A percentile compares a stretch with the other conserved stretches of the same genome.
These are phyloP conservation scores for Emydocephalus ijimae DNA, from an alignment of 2,113 vertebrate species.

Conservation along the genomic window DNA sequence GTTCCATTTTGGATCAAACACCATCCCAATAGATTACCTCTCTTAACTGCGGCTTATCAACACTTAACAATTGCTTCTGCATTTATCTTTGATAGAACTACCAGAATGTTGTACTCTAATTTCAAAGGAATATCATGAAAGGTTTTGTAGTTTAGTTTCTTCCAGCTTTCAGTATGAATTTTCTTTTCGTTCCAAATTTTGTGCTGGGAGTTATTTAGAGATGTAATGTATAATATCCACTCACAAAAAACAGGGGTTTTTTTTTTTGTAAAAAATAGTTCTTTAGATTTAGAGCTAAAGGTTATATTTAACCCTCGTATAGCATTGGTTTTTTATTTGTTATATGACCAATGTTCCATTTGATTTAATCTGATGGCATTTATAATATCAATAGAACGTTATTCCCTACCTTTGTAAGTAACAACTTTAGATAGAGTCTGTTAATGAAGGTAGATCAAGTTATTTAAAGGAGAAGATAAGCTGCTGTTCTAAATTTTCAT, in stretches of 20 bases:
- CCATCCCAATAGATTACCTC: slow-evolving; percentile 65
- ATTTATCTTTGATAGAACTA: slow-evolving; percentile 65
- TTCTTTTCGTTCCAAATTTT: slow-evolving; percentile 35
- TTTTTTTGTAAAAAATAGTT: not conserved
- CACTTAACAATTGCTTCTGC: slow-evolving; percentile 67
- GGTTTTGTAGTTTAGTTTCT: slow-evolving; percentile 52
- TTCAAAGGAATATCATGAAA: slow-evolving; percentile 41
- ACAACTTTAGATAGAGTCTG: slow-evolving; percentile 30
- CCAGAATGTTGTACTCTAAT: slow-evolving; percentile 64
- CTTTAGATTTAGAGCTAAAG: slow-evolving; percentile 57
- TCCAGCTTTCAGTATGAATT: slow-evolving; percentile 56
- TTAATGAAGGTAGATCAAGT: slow-evolving; percentile 21
- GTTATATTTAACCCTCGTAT: slow-evolving; percentile 41
- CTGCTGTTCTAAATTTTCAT: slow-evolving; percentile 37
- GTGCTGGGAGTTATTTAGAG: slow-evolving; percentile 33
- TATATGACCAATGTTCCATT: slow-evolving; percentile 39
- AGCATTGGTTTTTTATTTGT: slow-evolving; percentile 52
- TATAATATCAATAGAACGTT: slow-evolving; percentile 58
- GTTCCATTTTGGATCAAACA: slow-evolving; percentile 73
- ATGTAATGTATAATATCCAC: slow-evolving; percentile 48
- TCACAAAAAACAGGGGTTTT: too few relatives aligned
- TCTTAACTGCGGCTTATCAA: slow-evolving; percentile 64
- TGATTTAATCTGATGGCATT: slow-evolving; percentile 55
- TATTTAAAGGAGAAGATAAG: slow-evolving; percentile 20
- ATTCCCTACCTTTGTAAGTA: slow-evolving; percentile 44